Conservation (phyloP, 2,113 vertebrate genomes). For the Plecturocebus donacophilus region DNA sequence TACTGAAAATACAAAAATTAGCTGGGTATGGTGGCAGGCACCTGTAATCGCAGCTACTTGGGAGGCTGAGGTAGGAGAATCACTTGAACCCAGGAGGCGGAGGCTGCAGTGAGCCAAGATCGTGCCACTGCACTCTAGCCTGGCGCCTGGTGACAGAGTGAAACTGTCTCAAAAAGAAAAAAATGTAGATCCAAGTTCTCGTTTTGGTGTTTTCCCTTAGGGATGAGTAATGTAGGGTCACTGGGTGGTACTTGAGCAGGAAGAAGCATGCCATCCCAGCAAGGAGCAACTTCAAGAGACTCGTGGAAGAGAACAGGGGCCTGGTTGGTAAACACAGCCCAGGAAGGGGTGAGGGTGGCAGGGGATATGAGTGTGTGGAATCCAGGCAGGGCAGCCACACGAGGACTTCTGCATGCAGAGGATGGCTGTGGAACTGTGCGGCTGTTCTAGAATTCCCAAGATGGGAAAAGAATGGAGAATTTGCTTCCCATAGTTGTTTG, state of each 20-base stretch:
- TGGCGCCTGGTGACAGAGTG: too few relatives aligned
- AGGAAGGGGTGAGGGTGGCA: neutral
- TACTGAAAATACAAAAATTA: too few relatives aligned
- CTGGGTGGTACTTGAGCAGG: too few relatives aligned
- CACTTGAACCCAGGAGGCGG: too few relatives aligned
- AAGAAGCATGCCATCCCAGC: neutral
- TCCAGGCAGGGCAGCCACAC: neutral
- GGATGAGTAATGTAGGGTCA: neutral
- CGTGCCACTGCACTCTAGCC: too few relatives aligned
- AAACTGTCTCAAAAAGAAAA: too few relatives aligned
- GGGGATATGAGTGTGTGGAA: neutral
- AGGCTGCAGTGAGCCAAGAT: too few relatives aligned
- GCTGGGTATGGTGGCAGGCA: too few relatives aligned
- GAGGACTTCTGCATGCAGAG: neutral
- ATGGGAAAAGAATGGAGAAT: too few relatives aligned
- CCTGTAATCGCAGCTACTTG: too few relatives aligned
- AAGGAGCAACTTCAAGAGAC: neutral
- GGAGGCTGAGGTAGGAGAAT: too few relatives aligned
- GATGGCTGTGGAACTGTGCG: fast-evolving
- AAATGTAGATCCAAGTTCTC: neutral
- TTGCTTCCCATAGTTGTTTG: neutral
- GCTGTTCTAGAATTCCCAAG: neutral
- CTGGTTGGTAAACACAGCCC: neutral
- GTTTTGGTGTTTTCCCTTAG: neutral
- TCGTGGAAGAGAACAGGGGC: neutral